These are phyloP conservation scores for Sciaenops ocellatus DNA, from an alignment of 2,797 vertebrate genomes.

Conservation along the genomic window DNA sequence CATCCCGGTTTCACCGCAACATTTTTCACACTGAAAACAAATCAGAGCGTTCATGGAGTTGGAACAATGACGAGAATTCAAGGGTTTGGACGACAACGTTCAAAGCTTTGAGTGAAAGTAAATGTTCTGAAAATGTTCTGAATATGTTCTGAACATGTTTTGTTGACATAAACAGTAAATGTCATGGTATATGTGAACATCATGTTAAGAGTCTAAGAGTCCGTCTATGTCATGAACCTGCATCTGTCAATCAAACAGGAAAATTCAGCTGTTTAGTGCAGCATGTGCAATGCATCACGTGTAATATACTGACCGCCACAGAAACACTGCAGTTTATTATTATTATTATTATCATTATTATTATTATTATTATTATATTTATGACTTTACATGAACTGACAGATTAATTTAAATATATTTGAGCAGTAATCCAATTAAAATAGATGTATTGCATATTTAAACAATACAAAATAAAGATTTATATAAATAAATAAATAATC, in stretches of 20 bases:
- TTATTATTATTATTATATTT: too few species aligned
- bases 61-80: constrained; percentile 73
- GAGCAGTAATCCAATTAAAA: too few species aligned
- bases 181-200: neutral
- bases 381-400: too few species aligned
- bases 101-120: constrained; percentile 39
- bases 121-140: too few species aligned
- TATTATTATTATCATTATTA: too few species aligned
- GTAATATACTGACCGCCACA: neutral
- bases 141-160: too few species aligned
- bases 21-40: constrained; percentile 73
- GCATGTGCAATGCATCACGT: neutral
- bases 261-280: neutral
- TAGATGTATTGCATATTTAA: too few species aligned
- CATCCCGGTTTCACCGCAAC: constrained; percentile 67
- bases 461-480: too few species aligned
- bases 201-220: neutral
- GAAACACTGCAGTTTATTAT: too few species aligned
- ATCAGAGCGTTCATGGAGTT: constrained; percentile 74
- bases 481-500: too few species aligned
- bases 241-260: neutral
- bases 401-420: too few species aligned
- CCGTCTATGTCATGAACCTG: too few species aligned
- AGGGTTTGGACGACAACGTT: constrained; percentile 39
- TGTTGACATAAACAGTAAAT: constrained; percentile 3